These are phyloP conservation scores for Tenthredo amoena DNA, from an alignment of 2,888 invertebrate species.

Conservation along the genomic window DNA sequence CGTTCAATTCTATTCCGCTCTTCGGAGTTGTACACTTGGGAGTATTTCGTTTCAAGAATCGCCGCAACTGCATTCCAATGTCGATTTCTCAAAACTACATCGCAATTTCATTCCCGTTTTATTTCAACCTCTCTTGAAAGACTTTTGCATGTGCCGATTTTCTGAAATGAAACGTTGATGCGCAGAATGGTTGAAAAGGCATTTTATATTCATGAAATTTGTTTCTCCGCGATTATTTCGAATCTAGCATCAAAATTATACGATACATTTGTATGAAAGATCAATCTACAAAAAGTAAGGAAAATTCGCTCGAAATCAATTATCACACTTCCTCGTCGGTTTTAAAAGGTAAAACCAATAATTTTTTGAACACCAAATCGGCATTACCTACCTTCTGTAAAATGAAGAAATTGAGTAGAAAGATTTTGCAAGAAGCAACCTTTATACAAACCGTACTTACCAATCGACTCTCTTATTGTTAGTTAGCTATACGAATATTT, in stretches of 20 bases:
- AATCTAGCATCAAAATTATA: neutral
- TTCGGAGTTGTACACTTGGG: neutral
- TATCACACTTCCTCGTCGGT: neutral
- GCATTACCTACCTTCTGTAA: neutral
- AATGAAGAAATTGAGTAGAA: neutral
- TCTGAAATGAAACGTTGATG: neutral
- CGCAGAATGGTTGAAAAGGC: neutral
- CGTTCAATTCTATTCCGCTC: conserved; percentile 5
- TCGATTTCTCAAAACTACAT: conserved; percentile 28
- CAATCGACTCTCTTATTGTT: neutral
- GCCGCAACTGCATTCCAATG: conserved; percentile 8
- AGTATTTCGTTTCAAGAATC: conserved; percentile 25
- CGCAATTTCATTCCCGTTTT: neutral
- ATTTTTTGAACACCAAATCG: neutral
- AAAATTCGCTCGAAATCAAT: neutral
- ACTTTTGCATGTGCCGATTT: neutral
- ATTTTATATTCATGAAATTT: neutral
- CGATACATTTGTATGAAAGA: neutral
- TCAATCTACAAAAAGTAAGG: neutral
- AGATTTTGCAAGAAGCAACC: neutral
- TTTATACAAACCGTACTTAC: neutral
- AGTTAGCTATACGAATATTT: neutral
- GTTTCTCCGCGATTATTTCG: neutral
- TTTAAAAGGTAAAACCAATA: neutral
- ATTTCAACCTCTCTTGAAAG: neutral